Base-by-base conservation (phyloP, 1,140 invertebrate species). In the Drosophila equinoxialis region DNA sequence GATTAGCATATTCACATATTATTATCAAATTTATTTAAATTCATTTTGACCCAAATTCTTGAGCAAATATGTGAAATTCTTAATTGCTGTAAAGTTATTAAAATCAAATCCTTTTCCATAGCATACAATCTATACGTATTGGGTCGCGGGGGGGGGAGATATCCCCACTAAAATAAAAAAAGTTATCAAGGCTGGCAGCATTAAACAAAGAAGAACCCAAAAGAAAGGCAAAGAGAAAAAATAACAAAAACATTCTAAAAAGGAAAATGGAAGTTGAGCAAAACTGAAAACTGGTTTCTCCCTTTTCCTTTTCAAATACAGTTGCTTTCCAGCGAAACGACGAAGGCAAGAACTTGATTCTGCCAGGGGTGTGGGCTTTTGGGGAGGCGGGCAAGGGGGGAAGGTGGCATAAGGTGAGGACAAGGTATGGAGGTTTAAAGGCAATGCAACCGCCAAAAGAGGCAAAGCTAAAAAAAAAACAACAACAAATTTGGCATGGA, bases 271-370 rank as follows among this genome's bases (percentile, higher is more conserved):
- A 76, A 86, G 78, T 81, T 71, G 69, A 65, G 48, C 33, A 87
- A 76, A 83, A 77, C 79, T 67, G 68, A 74, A 75, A 87, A 87
- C 83, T 87, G 84, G 84, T 87, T 87, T 87, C 80, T 87, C 83
- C 83, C 83, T 87, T 87, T 87, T 89, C 84, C 83, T 87, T 87
- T 87, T 87, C 77, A 87, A 87, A 83, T 89, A 87, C 83, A 87
- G 83, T 87, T 87, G 79, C 71, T 89, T 87, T 78, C 67, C 54
- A 54, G 65, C 42, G 61, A 62, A 62, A 42, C 30, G 51, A 65
- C 42, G 79, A 84, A 66, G 48, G 14, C 33, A 11, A 23, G 51
- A 33, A 17, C 13, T 48, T 7, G 33, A 58, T 30, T 30, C 30
- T 7, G 60, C 26, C 39, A 3, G 20, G 30, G 37, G 51, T 10